Evolutionary conservation across 2,888 invertebrate species (phyloP).

Genomic region (Dioctria rufipes): DNA sequence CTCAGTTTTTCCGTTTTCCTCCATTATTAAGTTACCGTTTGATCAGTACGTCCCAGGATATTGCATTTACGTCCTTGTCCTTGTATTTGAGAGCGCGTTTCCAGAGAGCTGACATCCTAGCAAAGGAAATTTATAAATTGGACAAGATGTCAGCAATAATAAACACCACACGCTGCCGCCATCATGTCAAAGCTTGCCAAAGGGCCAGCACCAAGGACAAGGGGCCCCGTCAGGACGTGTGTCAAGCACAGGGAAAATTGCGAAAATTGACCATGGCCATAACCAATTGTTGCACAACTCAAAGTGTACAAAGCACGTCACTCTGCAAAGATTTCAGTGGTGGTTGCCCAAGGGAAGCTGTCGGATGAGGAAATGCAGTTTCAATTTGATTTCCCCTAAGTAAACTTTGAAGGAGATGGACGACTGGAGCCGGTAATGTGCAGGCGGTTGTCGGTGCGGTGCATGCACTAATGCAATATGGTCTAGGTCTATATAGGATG

Average conservation of each 20-base stretch:
- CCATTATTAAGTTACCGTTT: constrained; percentile 34
- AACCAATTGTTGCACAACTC: constrained; percentile 42
- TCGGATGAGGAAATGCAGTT: constrained; percentile 40
- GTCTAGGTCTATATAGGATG: not conserved
- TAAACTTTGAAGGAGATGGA: constrained; percentile 19
- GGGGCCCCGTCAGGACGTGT: not conserved
- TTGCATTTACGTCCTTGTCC: constrained; percentile 30
- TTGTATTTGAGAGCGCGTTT: not conserved
- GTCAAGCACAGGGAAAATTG: constrained; percentile 14
- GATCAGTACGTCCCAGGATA: constrained; percentile 38
- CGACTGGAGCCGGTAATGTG: not conserved
- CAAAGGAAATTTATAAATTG: constrained; percentile 42
- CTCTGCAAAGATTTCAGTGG: constrained; percentile 20
- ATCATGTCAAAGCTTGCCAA: not conserved
- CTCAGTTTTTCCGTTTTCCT: not conserved
- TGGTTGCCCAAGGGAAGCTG: constrained; percentile 2
- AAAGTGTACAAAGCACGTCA: constrained; percentile 21
- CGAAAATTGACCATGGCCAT: constrained; percentile 43
- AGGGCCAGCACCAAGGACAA: not conserved
- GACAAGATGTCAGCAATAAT: constrained; percentile 23
- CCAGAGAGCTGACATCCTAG: not conserved
- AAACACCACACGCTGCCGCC: not conserved
- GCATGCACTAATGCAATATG: too few species aligned
- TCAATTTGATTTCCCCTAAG: constrained; percentile 46
- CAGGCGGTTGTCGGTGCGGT: too few species aligned